Percentiles rank a stretch among this genome's conserved stretches.
Evolutionary conservation across 2,113 vertebrate species (phyloP).

Genomic region (Xenopus borealis): DNA sequence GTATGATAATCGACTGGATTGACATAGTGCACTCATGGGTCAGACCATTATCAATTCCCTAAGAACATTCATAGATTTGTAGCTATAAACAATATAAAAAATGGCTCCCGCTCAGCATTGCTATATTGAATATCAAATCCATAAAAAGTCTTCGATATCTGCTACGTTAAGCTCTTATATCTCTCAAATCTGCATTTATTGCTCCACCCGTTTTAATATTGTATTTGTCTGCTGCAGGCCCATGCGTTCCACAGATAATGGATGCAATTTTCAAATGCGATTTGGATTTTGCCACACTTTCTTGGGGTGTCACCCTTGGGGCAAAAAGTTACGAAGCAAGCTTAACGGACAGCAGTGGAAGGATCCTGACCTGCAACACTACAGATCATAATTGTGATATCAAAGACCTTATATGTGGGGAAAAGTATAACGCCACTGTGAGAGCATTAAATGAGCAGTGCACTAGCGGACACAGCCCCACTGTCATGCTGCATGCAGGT

Average conservation of each 20-base stretch:
- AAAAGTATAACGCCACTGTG: slow-evolving; percentile 8
- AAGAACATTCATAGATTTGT: too few relatives aligned
- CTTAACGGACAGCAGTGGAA: slow-evolving; percentile 8
- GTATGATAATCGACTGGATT: too few relatives aligned
- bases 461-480: slow-evolving; percentile 1
- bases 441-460: slow-evolving; percentile 24
- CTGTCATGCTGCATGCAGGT: neutral
- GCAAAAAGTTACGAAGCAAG: slow-evolving; percentile 7
- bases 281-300: neutral
- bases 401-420: slow-evolving; percentile 12
- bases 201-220: too few relatives aligned
- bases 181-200: too few relatives aligned
- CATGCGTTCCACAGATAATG: slow-evolving; percentile 25
- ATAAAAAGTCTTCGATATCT: too few relatives aligned
- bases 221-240: neutral
- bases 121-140: too few relatives aligned
- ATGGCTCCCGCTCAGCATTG: too few relatives aligned
- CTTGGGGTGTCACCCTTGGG: slow-evolving; percentile 23
- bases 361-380: neutral
- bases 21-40: too few relatives aligned
- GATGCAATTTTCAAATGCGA: neutral
- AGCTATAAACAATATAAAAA: too few relatives aligned
- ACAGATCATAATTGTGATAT: neutral
- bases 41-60: too few relatives aligned
- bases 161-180: too few relatives aligned